Base-by-base conservation (phyloP, 1,140 invertebrate genomes). In the Eufriesea mexicana region DNA sequence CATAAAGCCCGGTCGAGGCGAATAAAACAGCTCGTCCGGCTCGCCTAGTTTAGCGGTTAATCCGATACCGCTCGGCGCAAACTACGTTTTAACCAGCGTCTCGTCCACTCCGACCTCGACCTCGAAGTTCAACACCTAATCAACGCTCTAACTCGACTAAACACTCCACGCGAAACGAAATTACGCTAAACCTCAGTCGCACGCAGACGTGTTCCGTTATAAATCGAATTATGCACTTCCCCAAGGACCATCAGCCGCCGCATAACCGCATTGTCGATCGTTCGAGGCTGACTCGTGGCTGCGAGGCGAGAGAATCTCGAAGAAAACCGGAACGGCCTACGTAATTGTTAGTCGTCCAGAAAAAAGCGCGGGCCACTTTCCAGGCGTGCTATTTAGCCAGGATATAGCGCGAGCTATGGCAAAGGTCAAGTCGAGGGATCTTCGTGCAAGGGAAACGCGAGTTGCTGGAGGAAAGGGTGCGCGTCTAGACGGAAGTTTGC, bases 401-500 rank as follows among this genome's bases (percentile, higher is more conserved):
- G n/a, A n/a, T n/a, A n/a, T n/a, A n/a, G n/a, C n/a, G n/a, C n/a
- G n/a, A n/a, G n/a, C n/a, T n/a, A n/a, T n/a, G n/a, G n/a, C n/a
- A n/a, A n/a, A n/a, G n/a, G n/a, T n/a, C n/a, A n/a, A n/a, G n/a
- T n/a, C n/a, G n/a, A n/a, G n/a, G n/a, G n/a, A n/a, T n/a, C n/a
- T n/a, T n/a, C n/a, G n/a, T n/a, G n/a, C n/a, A n/a, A n/a, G n/a
- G n/a, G 25, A 62, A 28, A 55, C 35, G 16, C 12, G 9, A 54
- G 35, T n/a, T 28, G 16, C 1, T 10, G 8, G 25, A 49, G 47
- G 25, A 59, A 80, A n/a, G 54, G 42, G n/a, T 18, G 20, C 25
- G 45, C 28, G 25, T 71, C 68, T 78, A 70, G 61, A 73, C 61
- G 64, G 67, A 87, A 87, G 51, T 80, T 84, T 54, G 72, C 45